These are phyloP conservation scores for Ceraclea dissimilis DNA, from an alignment of 2,888 invertebrate genomes.

Conservation along the genomic window DNA sequence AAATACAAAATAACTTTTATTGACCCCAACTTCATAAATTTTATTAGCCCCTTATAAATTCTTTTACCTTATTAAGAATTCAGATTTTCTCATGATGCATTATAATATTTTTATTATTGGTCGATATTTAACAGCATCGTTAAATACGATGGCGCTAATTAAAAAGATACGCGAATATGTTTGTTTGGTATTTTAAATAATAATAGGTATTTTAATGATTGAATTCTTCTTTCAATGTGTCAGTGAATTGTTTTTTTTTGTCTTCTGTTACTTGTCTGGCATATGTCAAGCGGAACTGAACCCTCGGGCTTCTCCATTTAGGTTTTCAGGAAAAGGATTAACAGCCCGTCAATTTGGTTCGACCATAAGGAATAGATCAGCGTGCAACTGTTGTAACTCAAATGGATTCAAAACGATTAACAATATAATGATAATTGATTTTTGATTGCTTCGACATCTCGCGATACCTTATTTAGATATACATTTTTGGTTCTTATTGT, in stretches of 20 bases:
- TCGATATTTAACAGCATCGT: no score
- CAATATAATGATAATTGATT: background rate
- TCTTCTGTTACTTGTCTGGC: slow-evolving; percentile 24
- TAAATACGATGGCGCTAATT: background rate
- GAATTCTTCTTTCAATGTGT: no score
- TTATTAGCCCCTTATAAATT: background rate
- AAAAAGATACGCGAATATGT: background rate
- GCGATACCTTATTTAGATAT: no score
- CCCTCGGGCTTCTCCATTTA: slow-evolving; percentile 17
- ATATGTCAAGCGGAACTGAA: slow-evolving; percentile 25
- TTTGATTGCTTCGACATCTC: background rate
- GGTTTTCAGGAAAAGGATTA: slow-evolving; percentile 22
- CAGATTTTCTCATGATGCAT: background rate
- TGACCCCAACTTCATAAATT: background rate
- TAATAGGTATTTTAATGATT: no score
- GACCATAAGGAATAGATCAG: slow-evolving; percentile 20
- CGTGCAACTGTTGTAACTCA: slow-evolving; percentile 17
- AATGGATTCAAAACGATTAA: background rate
- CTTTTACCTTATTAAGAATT: background rate
- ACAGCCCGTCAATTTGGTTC: slow-evolving; percentile 23
- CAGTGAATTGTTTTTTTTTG: background rate
- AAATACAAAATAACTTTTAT: background rate
- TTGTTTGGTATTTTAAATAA: background rate
- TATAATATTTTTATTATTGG: no score
- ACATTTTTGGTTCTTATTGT: no score